Percentiles rank a stretch among this genome's conserved stretches.
Conservation (phyloP, 2,888 invertebrate genomes). For the Trisateles emortualis region DNA sequence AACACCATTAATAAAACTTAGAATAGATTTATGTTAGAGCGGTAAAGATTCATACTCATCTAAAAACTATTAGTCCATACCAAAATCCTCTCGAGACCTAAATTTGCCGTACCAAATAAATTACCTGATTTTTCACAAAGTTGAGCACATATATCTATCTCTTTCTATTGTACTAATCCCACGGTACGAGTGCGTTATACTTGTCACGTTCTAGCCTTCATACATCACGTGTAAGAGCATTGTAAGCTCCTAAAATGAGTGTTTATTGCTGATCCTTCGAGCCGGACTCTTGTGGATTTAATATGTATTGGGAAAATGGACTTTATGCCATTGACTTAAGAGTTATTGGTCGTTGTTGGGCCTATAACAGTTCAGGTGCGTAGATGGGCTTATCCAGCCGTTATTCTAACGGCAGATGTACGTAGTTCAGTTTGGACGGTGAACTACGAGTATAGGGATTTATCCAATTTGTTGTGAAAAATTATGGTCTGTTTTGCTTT, state of each 20-base stretch:
- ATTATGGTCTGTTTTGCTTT: constrained; percentile 32
- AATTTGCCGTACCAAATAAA: constrained; percentile 54
- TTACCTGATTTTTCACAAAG: constrained; percentile 53
- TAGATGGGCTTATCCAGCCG: constrained; percentile 69
- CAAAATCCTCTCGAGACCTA: constrained; percentile 49
- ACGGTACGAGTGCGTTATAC: constrained; percentile 56
- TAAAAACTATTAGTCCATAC: constrained; percentile 60
- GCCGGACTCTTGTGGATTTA: constrained; percentile 61
- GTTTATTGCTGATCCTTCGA: constrained; percentile 80
- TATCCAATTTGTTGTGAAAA: constrained; percentile 47
- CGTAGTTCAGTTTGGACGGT: constrained; percentile 54
- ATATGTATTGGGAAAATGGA: constrained; percentile 52
- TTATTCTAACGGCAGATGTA: constrained; percentile 69
- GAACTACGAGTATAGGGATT: constrained; percentile 67
- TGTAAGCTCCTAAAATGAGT: constrained; percentile 79
- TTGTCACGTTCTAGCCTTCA: constrained; percentile 70
- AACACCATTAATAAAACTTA: constrained; percentile 20
- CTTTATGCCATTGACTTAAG: constrained; percentile 60
- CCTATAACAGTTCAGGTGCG: constrained; percentile 69
- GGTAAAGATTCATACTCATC: constrained; percentile 52
- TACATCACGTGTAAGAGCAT: constrained; percentile 76
- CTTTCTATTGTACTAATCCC: constrained; percentile 60
- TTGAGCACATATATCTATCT: constrained; percentile 53
- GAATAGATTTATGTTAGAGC: constrained; percentile 34
- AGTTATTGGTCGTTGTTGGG: constrained; percentile 41